Evolutionary conservation across 2,888 invertebrate genomes (phyloP).

Genomic region (Chrysolina haemoptera): DNA sequence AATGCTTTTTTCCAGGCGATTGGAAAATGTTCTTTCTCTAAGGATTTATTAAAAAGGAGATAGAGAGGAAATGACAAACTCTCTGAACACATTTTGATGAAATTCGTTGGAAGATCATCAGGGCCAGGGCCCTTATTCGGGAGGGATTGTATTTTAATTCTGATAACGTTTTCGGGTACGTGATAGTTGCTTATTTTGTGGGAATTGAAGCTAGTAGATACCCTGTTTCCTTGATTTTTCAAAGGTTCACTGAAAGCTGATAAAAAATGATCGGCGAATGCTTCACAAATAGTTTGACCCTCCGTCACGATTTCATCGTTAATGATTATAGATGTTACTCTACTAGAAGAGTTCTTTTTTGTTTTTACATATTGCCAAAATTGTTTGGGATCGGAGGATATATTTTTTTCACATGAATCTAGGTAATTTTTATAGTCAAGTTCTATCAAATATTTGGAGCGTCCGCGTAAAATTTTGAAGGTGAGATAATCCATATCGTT

Average conservation of each 20-base stretch:
- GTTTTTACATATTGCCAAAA: too few relatives aligned
- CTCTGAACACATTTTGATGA: not conserved
- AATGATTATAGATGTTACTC: too few relatives aligned
- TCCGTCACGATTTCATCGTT: too few relatives aligned
- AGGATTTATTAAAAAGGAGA: conserved; percentile 1
- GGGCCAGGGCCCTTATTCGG: conserved; percentile 16
- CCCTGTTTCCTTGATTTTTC: not conserved
- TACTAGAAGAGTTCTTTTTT: too few relatives aligned
- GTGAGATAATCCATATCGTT: not conserved
- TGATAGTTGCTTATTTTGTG: conserved; percentile 1
- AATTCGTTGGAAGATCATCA: conserved; percentile 4
- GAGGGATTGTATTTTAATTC: conserved; percentile 6
- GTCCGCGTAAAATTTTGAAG: not conserved
- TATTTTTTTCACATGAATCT: too few relatives aligned
- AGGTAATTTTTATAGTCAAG: too few relatives aligned
- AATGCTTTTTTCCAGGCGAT: not conserved
- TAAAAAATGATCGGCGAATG: not conserved
- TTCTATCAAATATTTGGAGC: not conserved
- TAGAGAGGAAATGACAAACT: not conserved
- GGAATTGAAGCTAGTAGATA: not conserved
- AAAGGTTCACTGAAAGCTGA: conserved; percentile 10
- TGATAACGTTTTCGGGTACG: conserved; percentile 7
- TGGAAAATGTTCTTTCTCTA: conserved; percentile 11
- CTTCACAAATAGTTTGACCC: too few relatives aligned
- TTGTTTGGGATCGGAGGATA: too few relatives aligned